phyloP scores from a whole-genome alignment of 2,113 vertebrate genomes.

The Oncorhynchus mykiss region DNA sequence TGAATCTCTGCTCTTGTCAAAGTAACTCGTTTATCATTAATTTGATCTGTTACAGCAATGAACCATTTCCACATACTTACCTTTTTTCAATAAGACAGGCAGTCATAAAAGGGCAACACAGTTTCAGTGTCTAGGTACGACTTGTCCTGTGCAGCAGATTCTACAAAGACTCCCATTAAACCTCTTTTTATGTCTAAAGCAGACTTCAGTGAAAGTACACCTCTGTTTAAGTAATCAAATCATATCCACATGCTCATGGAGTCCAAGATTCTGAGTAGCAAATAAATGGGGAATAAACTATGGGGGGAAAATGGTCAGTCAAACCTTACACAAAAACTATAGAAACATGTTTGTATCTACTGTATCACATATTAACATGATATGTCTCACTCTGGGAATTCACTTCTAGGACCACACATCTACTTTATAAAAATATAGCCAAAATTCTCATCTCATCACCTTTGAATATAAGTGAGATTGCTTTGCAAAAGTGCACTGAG shows the following conservation, averaged over 20 bases:
- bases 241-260: not conserved
- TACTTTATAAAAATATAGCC: not conserved
- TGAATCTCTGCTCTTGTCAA: too few relatives aligned
- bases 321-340: not conserved
- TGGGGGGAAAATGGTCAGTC: not conserved
- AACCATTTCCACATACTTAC: not conserved
- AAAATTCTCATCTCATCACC: not conserved
- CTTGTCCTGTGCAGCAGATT: not conserved
- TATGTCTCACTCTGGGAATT: not conserved
- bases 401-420: too few relatives aligned
- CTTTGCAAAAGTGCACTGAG: not conserved
- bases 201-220: not conserved
- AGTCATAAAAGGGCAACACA: not conserved
- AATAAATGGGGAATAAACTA: not conserved
- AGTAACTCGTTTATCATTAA: too few relatives aligned
- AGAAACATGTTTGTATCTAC: not conserved
- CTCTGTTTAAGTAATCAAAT: slow-evolving; percentile 40
- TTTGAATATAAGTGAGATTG: not conserved
- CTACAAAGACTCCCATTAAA: not conserved
- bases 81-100: not conserved
- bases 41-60: not conserved
- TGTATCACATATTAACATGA: not conserved
- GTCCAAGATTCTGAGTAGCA: slow-evolving; percentile 4
- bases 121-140: slow-evolving; percentile 9
- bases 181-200: not conserved